phyloP scores from a whole-genome alignment of 1,140 invertebrate genomes.

The Rhagoletis pomonella region DNA sequence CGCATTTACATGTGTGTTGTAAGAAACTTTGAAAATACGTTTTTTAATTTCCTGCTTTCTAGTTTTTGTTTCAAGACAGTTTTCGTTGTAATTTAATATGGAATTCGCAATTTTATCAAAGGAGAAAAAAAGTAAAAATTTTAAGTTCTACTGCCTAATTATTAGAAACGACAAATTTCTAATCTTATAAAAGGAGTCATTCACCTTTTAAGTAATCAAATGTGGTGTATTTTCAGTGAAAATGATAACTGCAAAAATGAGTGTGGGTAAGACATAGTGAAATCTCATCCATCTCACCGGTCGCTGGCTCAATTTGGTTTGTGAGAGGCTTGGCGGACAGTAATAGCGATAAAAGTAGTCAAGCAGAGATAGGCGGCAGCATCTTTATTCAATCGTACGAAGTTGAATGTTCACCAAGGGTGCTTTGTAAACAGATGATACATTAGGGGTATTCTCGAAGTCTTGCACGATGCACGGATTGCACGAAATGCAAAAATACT shows the following conservation, averaged over 20 bases:
- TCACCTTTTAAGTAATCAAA: constrained; percentile 12
- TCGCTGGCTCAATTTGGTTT: constrained; percentile 7
- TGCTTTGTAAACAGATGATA: constrained; percentile 7
- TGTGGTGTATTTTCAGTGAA: background rate
- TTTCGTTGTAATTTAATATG: too few species aligned
- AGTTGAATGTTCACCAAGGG: background rate
- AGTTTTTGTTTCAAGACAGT: too few species aligned
- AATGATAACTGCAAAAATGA: constrained; percentile 16
- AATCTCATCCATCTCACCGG: too few species aligned
- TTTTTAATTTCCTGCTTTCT: too few species aligned
- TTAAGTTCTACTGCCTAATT: too few species aligned
- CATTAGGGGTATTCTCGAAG: too few species aligned
- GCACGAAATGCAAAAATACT: too few species aligned
- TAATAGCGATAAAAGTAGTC: background rate
- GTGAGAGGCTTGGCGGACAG: background rate
- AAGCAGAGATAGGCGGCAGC: background rate
- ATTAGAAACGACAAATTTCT: background rate
- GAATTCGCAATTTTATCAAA: too few species aligned
- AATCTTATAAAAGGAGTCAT: constrained; percentile 20
- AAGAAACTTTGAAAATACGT: too few species aligned
- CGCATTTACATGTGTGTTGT: too few species aligned
- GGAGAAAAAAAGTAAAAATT: too few species aligned
- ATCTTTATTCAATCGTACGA: background rate
- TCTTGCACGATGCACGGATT: too few species aligned
- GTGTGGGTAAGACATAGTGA: background rate